Evolutionary conservation across 2,113 vertebrate species (phyloP), one percentile per base, ranked within the genome.

Genomic region (Upupa epops): DNA sequence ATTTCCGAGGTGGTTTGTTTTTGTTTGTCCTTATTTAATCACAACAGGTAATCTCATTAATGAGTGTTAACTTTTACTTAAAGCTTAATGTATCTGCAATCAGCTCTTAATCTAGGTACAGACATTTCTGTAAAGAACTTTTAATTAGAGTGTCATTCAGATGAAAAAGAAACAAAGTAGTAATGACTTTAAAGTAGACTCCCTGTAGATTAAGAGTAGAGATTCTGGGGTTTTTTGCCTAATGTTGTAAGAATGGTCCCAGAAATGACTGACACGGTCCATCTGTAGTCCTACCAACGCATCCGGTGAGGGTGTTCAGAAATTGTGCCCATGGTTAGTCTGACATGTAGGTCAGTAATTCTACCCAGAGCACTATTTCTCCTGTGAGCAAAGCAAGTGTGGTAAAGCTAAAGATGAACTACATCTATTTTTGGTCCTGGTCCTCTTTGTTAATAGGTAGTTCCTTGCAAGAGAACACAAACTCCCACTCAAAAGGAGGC

Each of bases 31-130:
- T 96, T 95, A 90, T 95, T 97, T 97, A 97, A 86, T 97, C 89
- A 95, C 96, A 96, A 97, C 95, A 97, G 94, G 89, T 97, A 95
- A 97, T 97, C 96, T 97, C 95, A 91, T 97, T 97, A 98, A 96
- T 95, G 96, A 96, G 91, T 93, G 95, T 96, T 97, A 96, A 95
- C 96, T 97, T 97, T 93, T 96, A 94, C 93, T 96, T 94, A 91
- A 95, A 97, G 96, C 96, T 95, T 86, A 94, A 95, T 95, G 84
- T 91, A 94, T 96, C 82, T 93, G 91, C 96, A 94, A 17, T 94
- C 93, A 89, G 88, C 86, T 91, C 86, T 93, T 96, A 91, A 69
- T 95, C 85, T 86, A 75, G 93, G 84, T 68, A 37, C 45, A 52
- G 95, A 90, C 90, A 69, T 96, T 96, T 94, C 94, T 95, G 91